Evolutionary conservation across 2,888 invertebrate species (phyloP).

Genomic region (Exephanes ischioxanthus): DNA sequence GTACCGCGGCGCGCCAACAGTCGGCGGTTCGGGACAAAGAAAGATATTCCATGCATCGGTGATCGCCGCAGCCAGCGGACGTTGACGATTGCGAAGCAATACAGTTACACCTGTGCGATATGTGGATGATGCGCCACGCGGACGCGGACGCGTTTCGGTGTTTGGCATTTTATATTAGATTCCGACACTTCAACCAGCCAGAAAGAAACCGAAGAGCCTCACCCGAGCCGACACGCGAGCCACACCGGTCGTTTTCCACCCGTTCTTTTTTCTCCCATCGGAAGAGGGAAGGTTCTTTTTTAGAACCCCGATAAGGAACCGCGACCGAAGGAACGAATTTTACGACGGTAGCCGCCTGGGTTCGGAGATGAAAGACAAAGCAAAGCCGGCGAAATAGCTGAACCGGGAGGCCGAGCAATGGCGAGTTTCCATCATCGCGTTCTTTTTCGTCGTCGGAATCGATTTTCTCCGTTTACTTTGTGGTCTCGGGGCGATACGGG

Average conservation of each 20-base stretch:
- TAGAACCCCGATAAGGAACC: background rate
- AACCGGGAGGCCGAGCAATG: constrained; percentile 41
- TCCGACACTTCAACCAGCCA: constrained; percentile 1
- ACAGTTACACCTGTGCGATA: constrained; percentile 21
- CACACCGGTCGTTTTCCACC: background rate
- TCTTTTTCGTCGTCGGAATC: constrained; percentile 43
- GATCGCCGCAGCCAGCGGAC: constrained; percentile 63
- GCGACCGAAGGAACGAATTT: background rate
- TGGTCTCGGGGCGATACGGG: constrained; percentile 37
- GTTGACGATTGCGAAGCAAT: constrained; percentile 64
- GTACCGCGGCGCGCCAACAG: background rate
- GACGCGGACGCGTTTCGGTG: background rate
- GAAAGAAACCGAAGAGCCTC: constrained; percentile 9
- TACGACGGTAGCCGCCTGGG: background rate
- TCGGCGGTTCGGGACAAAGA: constrained; percentile 62
- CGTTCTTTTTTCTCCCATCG: background rate
- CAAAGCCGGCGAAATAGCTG: constrained; percentile 36
- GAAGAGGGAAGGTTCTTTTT: constrained; percentile 1
- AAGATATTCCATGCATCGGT: constrained; percentile 72
- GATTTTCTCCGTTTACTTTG: constrained; percentile 63
- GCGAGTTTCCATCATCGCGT: constrained; percentile 51
- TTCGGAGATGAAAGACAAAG: constrained; percentile 55
- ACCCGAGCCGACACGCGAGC: background rate
- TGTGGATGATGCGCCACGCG: constrained; percentile 11
- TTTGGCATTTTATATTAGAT: constrained; percentile 24